Conservation (phyloP, 2,113 vertebrate species). For the Oceanodroma tethys region DNA sequence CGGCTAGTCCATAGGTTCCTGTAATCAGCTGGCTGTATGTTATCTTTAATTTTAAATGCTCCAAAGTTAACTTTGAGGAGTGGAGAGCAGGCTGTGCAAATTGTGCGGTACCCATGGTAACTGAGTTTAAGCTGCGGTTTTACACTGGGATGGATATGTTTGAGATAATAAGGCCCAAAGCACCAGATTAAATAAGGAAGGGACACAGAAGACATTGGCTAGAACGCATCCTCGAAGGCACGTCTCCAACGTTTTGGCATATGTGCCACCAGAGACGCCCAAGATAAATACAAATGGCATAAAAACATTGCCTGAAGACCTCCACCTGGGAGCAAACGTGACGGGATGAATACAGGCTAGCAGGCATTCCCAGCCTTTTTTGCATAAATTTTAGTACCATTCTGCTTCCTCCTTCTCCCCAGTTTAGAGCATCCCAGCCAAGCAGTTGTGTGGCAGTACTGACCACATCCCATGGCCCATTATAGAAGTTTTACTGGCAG, state of each 20-base stretch:
- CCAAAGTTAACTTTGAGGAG: neutral
- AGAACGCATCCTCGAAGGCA: neutral
- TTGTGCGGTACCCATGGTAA: neutral
- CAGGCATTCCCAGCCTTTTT: neutral
- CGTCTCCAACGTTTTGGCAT: fast-evolving
- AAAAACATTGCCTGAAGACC: neutral
- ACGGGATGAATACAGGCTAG: neutral
- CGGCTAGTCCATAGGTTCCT: neutral
- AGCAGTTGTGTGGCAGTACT: neutral
- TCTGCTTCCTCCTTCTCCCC: neutral
- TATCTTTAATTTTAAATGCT: neutral
- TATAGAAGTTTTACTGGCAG: neutral
- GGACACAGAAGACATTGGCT: neutral
- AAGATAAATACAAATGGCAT: neutral
- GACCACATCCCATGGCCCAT: neutral
- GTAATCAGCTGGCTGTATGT: neutral
- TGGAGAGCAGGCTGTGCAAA: neutral
- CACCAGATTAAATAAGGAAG: neutral
- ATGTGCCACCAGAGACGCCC: neutral
- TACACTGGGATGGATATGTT: neutral
- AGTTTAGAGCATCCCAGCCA: neutral
- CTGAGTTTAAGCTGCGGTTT: neutral
- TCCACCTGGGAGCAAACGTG: neutral
- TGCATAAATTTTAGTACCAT: neutral
- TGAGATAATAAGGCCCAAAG: neutral